Base-by-base conservation (phyloP, 2,888 invertebrate species). In the Ochropacha duplaris region DNA sequence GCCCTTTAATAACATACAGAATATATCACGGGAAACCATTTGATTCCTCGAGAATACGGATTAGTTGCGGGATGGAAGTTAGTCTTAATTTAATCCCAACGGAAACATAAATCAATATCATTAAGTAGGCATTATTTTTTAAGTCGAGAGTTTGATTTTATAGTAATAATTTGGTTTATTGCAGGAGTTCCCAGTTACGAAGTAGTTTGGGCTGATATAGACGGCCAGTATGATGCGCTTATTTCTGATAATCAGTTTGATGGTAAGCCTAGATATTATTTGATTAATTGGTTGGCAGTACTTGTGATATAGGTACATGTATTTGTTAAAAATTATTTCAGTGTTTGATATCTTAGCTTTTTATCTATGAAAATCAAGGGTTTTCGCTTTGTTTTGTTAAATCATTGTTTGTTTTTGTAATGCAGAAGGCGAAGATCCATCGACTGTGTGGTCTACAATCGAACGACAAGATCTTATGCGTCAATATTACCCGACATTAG, bases 171-270 rank as follows among this genome's bases (percentile, higher is more conserved):
- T 8, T 51, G 1, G 50, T 55, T 36, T 58, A 56, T 83, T 78
- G 4, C 68, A 94, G 94, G 95, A 55, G 93, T 96, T 14, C 93
- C 95, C 0, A 95, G 96, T 77, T 95, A 95, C 71, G 96, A 96
- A 88, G 93, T 97, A 12, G 84, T 95, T 8, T 97, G 97, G 97
- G 77, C 83, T 28, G 95, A 96, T 70, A 88, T 93, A 8, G 85
- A 92, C 26, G 89, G 92, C 1, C 89, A 84, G 56, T 94, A 95
- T 57, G 92, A 94, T 49, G 93, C 92, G 22, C 79, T 96, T 19
- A 94, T 95, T 64, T 95, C 95, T 0, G 92, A 94, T 60, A 85
- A 93, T 34, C 95, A 95, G 78, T 84, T 95, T 59, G 81, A 91
- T 57, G 92, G 92, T 90, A 74, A 55, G 26, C 12, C 12, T 5